These are phyloP conservation scores for Amphimallon solstitiale DNA, from an alignment of 2,888 invertebrate genomes.

Conservation along the genomic window DNA sequence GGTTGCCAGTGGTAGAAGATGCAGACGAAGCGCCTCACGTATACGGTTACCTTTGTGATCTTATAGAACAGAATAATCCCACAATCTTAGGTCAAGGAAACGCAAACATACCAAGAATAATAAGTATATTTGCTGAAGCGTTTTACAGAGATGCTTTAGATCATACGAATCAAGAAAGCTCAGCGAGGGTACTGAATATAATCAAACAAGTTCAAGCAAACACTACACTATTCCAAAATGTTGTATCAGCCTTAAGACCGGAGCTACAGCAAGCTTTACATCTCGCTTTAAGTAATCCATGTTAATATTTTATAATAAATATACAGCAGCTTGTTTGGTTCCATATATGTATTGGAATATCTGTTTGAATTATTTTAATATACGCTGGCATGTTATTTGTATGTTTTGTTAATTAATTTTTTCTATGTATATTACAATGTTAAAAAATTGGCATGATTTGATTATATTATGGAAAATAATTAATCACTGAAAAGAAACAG, in stretches of 20 bases:
- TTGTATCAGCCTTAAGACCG: constrained; percentile 72
- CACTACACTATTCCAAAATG: constrained; percentile 59
- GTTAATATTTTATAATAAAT: constrained; percentile 6
- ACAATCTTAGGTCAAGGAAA: constrained; percentile 87
- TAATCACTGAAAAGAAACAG: background rate
- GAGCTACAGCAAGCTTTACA: constrained; percentile 88
- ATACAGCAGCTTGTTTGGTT: constrained; percentile 32
- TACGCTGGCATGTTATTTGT: background rate
- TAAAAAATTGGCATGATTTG: background rate
- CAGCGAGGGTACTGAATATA: constrained; percentile 81
- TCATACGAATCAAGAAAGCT: constrained; percentile 75
- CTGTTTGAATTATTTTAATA: background rate
- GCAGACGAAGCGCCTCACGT: constrained; percentile 95
- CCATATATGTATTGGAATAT: constrained; percentile 26
- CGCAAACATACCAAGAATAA: constrained; percentile 87
- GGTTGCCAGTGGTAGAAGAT: constrained; percentile 97
- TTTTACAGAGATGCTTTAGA: constrained; percentile 86
- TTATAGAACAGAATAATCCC: constrained; percentile 91
- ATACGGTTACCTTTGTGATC: constrained; percentile 94
- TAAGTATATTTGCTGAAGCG: constrained; percentile 90
- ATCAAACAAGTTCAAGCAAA: constrained; percentile 86
- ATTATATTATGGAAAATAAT: background rate
- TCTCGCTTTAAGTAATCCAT: constrained; percentile 68
- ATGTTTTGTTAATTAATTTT: background rate
- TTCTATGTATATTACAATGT: background rate